Conservation (phyloP, 2,113 vertebrate species). For the Hippocampus comes region DNA sequence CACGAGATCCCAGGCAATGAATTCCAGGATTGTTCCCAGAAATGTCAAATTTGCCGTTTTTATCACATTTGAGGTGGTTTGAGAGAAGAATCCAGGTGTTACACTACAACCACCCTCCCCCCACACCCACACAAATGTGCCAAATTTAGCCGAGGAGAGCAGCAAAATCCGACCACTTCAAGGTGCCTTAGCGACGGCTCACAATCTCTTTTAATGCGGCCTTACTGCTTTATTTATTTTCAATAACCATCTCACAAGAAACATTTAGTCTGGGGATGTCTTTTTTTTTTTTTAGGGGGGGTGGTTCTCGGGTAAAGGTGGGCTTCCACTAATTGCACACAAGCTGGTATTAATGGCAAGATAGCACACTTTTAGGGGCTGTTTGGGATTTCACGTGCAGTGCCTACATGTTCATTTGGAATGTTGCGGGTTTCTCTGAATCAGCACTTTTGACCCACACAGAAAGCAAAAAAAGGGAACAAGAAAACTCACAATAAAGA, state of each 20-base stretch:
- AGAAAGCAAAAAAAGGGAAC: constrained; percentile 5
- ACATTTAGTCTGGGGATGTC: constrained; percentile 36
- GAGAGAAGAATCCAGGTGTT: not conserved
- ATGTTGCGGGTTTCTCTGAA: not conserved
- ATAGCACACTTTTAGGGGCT: not conserved
- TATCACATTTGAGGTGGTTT: not conserved
- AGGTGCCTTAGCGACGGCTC: constrained; percentile 54
- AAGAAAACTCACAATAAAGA: not conserved
- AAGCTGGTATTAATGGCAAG: constrained; percentile 31
- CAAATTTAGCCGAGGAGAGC: constrained; percentile 17
- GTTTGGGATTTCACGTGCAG: not conserved
- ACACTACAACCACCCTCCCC: not conserved
- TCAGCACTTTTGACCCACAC: not conserved
- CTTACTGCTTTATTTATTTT: constrained; percentile 51
- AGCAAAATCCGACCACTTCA: constrained; percentile 44
- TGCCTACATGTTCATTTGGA: constrained; percentile 1
- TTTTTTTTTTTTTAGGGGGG: too few relatives aligned
- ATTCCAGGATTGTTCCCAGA: constrained; percentile 25
- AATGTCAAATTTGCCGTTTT: constrained; percentile 36
- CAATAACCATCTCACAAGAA: constrained; percentile 43
- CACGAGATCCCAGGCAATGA: constrained; percentile 28
- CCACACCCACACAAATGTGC: not conserved
- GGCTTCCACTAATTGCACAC: constrained; percentile 44
- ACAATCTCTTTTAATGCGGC: constrained; percentile 43
- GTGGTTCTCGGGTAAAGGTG: constrained; percentile 30